Evolutionary conservation across 2,888 invertebrate genomes (phyloP).

Genomic region (Noctua fimbriata): DNA sequence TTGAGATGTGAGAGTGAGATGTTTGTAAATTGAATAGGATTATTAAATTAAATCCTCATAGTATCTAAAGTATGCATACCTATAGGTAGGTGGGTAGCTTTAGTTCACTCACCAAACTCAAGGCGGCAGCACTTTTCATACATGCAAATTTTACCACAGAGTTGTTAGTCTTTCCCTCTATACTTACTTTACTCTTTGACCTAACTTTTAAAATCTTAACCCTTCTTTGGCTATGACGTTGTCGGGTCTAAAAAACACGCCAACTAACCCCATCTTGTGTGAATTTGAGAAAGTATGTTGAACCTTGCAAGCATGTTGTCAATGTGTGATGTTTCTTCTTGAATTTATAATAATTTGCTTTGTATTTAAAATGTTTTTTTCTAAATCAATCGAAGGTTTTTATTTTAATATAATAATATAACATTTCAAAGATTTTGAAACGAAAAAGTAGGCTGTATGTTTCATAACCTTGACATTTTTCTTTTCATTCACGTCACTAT

Average conservation of each 20-base stretch:
- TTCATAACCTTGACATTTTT: conserved; percentile 14
- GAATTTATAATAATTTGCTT: not conserved
- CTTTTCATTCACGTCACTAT: conserved; percentile 9
- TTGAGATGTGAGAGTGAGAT: too few species aligned
- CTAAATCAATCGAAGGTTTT: not conserved
- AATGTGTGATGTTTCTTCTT: not conserved
- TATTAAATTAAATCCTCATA: too few species aligned
- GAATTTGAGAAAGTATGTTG: not conserved
- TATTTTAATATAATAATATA: not conserved
- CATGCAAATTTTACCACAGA: too few species aligned
- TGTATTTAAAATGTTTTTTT: not conserved
- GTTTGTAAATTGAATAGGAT: too few species aligned
- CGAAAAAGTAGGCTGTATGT: not conserved
- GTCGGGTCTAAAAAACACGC: not conserved
- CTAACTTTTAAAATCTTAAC: too few species aligned
- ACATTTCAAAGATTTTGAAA: not conserved
- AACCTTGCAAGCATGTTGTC: not conserved
- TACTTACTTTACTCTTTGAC: too few species aligned
- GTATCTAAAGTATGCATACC: too few species aligned
- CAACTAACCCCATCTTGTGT: not conserved
- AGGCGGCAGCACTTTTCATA: too few species aligned
- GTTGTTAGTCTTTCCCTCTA: too few species aligned
- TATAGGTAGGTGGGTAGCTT: too few species aligned
- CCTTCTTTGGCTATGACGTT: not conserved
- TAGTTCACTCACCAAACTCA: too few species aligned